These are phyloP conservation scores for Whitmania pigra DNA, from an alignment of 1,140 invertebrate species.

Conservation along the genomic window DNA sequence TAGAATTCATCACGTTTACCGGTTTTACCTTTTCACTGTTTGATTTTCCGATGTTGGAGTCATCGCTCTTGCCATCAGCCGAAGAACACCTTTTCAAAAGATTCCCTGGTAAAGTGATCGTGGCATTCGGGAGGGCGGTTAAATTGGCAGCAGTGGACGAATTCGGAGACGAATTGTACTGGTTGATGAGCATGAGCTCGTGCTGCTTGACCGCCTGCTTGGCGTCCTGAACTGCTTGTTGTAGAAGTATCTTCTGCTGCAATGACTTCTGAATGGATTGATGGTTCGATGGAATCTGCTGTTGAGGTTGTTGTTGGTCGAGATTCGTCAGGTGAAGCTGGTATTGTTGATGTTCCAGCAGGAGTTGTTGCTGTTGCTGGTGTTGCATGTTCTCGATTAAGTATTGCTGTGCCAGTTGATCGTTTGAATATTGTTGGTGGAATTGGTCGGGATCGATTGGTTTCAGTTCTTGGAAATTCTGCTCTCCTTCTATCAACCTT, in stretches of 20 bases:
- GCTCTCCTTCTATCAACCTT: not conserved
- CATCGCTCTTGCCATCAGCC: no score
- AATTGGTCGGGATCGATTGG: not conserved
- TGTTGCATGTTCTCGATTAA: not conserved
- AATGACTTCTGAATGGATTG: not conserved
- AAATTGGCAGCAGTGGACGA: not conserved
- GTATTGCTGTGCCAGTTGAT: not conserved
- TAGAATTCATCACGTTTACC: no score
- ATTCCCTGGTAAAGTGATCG: slow-evolving; percentile 3
- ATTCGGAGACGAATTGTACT: not conserved
- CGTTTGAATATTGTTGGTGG: slow-evolving; percentile 12
- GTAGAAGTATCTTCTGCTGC: not conserved
- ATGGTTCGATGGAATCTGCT: not conserved
- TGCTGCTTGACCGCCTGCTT: not conserved
- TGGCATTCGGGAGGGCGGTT: not conserved
- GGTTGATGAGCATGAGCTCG: not conserved
- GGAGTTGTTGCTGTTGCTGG: slow-evolving; percentile 6
- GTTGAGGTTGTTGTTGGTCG: not conserved
- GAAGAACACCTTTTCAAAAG: no score
- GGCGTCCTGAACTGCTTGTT: not conserved
- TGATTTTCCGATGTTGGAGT: no score
- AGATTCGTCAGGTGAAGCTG: not conserved
- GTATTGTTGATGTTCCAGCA: slow-evolving; percentile 5
- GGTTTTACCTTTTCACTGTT: no score
- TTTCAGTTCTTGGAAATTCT: slow-evolving; percentile 5